Percentiles rank a stretch among this genome's conserved stretches.
Evolutionary conservation across 2,797 vertebrate genomes (phyloP).

Genomic region (Bovichtus diacanthus): DNA sequence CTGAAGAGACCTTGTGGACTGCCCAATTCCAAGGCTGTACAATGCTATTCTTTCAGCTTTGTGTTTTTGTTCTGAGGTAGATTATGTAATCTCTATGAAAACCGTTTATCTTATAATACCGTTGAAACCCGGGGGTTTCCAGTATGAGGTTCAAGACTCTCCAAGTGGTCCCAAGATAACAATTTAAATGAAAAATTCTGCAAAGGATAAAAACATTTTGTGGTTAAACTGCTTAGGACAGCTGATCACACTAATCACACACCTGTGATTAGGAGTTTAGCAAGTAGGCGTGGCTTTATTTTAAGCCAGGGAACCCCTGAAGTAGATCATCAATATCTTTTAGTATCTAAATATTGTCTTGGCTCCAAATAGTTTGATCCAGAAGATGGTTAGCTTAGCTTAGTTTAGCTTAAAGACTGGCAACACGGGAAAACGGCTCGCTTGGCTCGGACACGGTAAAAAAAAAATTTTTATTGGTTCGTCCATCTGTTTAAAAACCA

Average conservation of each 20-base stretch:
- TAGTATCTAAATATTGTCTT: not conserved
- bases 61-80: not conserved
- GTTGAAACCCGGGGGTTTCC: not conserved
- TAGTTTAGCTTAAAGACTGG: not conserved
- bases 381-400: not conserved
- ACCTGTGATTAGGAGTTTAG: not conserved
- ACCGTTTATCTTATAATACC: not conserved
- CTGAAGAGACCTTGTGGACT: slow-evolving; percentile 15
- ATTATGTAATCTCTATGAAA: slow-evolving; percentile 3
- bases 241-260: not conserved
- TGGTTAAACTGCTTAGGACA: not conserved
- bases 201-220: not conserved
- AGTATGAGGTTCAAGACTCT: not conserved
- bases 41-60: slow-evolving; percentile 17
- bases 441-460: not conserved
- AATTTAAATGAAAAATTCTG: not conserved
- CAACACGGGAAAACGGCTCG: not conserved
- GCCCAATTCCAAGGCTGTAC: not conserved
- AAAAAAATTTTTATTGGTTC: not conserved
- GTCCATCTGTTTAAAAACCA: not conserved
- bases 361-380: too few relatives aligned
- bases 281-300: too few relatives aligned
- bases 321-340: not conserved
- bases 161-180: not conserved
- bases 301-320: not conserved